Evolutionary conservation across 2,113 vertebrate species (phyloP).

Genomic region (Jacana jacana): DNA sequence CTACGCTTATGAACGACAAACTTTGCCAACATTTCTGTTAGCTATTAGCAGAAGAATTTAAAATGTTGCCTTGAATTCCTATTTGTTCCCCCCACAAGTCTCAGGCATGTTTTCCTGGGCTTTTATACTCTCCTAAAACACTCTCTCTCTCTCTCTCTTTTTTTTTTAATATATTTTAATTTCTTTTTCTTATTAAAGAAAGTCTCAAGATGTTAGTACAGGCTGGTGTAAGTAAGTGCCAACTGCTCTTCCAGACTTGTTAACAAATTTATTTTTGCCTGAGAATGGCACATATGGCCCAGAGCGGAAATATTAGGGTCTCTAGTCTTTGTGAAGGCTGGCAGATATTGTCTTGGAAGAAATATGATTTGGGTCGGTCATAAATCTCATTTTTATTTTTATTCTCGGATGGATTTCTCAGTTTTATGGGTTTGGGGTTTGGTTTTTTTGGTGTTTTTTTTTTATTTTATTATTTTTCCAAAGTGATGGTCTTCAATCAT

Average conservation of each 20-base stretch:
- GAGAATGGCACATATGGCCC: slow-evolving; percentile 75
- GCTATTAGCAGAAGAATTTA: slow-evolving; percentile 49
- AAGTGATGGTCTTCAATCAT: slow-evolving; percentile 12
- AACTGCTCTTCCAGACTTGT: slow-evolving; percentile 75
- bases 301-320: slow-evolving; percentile 75
- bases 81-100: not conserved
- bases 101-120: not conserved
- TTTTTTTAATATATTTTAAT: not conserved
- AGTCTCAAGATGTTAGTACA: slow-evolving; percentile 77
- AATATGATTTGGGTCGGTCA: not conserved
- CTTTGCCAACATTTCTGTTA: slow-evolving; percentile 62
- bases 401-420: not conserved
- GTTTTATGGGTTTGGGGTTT: no score
- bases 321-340: slow-evolving; percentile 71
- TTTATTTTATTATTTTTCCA: no score
- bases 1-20: slow-evolving; percentile 5
- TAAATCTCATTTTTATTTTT: slow-evolving; percentile 1
- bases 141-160: not conserved
- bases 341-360: slow-evolving; percentile 67
- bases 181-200: slow-evolving; percentile 47
- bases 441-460: no score
- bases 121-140: not conserved
- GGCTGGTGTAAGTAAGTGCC: slow-evolving; percentile 73
- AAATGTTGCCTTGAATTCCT: slow-evolving; percentile 39
- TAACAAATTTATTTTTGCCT: slow-evolving; percentile 75